These are phyloP conservation scores for Euplagia quadripunctaria DNA, from an alignment of 2,888 invertebrate species.

Conservation along the genomic window DNA sequence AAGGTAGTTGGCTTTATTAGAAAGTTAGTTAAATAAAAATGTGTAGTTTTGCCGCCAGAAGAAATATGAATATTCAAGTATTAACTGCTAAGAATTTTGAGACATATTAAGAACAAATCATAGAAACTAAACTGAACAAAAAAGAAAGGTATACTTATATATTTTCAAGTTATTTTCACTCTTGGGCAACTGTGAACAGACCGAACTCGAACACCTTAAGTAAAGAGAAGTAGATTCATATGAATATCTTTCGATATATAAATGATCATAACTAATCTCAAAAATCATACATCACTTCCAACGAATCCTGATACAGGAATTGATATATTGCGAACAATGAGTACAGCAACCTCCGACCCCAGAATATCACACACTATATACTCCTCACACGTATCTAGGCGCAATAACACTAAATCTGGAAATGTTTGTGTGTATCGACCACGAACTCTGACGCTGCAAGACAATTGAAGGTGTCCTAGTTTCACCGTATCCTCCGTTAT, in stretches of 20 bases:
- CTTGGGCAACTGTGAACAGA: background rate
- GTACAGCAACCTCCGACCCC: background rate
- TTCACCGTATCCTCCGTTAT: slow-evolving; percentile 60
- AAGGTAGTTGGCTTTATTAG: too few relatives aligned
- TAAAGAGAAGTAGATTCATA: background rate
- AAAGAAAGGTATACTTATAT: too few relatives aligned
- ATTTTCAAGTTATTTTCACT: too few relatives aligned
- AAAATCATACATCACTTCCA: background rate
- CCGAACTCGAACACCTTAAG: background rate
- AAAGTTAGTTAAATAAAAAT: too few relatives aligned
- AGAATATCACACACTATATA: slow-evolving; percentile 13
- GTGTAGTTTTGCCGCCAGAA: too few relatives aligned
- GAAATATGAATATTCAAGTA: too few relatives aligned
- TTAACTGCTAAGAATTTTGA: too few relatives aligned
- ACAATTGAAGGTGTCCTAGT: slow-evolving; percentile 69
- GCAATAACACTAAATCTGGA: slow-evolving; percentile 30
- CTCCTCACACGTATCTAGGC: slow-evolving; percentile 7
- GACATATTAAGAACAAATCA: too few relatives aligned
- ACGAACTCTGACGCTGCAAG: slow-evolving; percentile 57
- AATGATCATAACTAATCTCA: background rate
- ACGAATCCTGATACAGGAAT: slow-evolving; percentile 8
- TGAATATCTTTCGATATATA: background rate
- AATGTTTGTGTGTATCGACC: slow-evolving; percentile 51
- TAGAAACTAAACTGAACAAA: too few relatives aligned
- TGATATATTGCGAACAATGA: slow-evolving; percentile 5